Conservation (phyloP, 2,797 vertebrate genomes). For the Rhynchonycteris naso region DNA sequence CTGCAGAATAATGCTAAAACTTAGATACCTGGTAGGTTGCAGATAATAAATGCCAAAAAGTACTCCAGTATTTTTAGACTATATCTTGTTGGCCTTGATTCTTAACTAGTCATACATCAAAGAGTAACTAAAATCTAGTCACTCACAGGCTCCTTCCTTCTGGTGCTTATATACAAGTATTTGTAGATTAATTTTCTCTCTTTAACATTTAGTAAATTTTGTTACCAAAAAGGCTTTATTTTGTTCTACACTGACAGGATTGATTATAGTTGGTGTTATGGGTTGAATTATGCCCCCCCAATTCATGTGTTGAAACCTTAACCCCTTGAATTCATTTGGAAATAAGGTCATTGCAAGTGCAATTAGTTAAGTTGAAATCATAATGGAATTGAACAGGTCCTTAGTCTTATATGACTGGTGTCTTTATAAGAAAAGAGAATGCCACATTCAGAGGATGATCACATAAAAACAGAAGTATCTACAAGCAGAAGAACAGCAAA, state of each 20-base stretch:
- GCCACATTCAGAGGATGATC: neutral
- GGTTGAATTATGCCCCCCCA: neutral
- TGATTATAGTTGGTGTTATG: neutral
- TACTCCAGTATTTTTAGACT: neutral
- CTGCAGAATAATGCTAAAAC: neutral
- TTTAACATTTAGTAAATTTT: neutral
- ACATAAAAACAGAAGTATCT: neutral
- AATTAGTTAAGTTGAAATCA: neutral
- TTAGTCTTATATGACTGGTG: neutral
- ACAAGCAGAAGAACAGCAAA: neutral
- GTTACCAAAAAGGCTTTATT: neutral
- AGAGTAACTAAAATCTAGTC: neutral
- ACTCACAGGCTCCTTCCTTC: neutral
- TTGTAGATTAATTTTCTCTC: neutral
- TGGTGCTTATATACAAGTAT: neutral
- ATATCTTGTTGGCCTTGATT: neutral
- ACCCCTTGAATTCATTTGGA: neutral
- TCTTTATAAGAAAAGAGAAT: neutral
- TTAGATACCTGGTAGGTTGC: neutral
- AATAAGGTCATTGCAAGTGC: neutral
- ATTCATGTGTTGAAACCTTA: neutral
- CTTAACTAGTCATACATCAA: neutral
- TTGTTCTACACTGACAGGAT: neutral
- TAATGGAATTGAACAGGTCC: neutral
- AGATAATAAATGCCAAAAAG: constrained; percentile 17